Evolutionary conservation across 23 tunicate species (phyloP), one percentile per base, ranked within the genome.

Genomic region (Ciona savignyi): DNA sequence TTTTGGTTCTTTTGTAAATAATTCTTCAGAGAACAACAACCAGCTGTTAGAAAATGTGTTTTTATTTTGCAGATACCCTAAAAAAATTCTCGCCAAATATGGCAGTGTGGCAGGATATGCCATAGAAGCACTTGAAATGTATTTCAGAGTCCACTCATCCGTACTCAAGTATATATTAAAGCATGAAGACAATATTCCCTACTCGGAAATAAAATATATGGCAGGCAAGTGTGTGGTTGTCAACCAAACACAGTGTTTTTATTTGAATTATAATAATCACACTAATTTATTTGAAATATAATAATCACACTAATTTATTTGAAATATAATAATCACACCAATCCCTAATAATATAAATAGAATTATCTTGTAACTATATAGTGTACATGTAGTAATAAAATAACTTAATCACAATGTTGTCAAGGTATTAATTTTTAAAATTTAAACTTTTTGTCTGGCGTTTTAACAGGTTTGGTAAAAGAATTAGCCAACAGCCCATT

Each of bases 41-140:
- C n/a, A n/a, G n/a, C n/a, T n/a, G n/a, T 23, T 6, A 25, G 60
- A 23, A n/a, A 34, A n/a, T 68, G 9, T 3, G 0, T 42, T 24
- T 60, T 62, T 74, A 23, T 23, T 30, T 73, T 74, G 22, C 61
- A 79, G 87, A 65, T 95, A 95, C 76, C 96, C 99, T 71, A 89
- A 89, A 75, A 90, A 85, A 64, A 95, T 95, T 65, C 92, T 78
- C 68, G 68, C 78, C 51, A 95, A 78, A 71, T 80, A 88, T 72
- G 86, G 78, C 22, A 81, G 62, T 30, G 79, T 67, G 4, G 62
- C 69, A 32, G 91, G 83, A 42, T 66, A 62, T 31, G 81, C 87
- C 56, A 81, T 89, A 3, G 96, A 88, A 72, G 84, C 99, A 23
- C 60, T 95, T 29, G 99, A 95, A 73, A 71, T 88, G 74, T 77